Evolutionary conservation across 2,113 vertebrate species (phyloP), one percentile per base, ranked within the genome.

Genomic region (Centrocercus urophasianus): DNA sequence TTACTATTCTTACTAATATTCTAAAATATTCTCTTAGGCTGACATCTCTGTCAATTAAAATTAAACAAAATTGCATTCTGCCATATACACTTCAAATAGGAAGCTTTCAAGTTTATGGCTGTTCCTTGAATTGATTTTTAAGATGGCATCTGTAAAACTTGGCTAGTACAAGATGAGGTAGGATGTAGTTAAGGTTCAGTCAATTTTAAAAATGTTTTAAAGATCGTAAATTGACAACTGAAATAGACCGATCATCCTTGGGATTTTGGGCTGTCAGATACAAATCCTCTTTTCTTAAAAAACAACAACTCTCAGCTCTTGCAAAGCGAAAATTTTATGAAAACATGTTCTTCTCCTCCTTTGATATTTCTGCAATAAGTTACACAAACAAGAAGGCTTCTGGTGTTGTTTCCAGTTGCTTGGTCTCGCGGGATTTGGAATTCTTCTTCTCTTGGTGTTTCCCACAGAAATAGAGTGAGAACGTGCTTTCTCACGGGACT

Each of bases 11-110:
- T 96, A 79, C 97, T 98, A 98, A 98, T 98, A 98, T 98, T 98
- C 97, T 98, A 97, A 98, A 98, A 98, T 98, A 98, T 97, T 98
- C 97, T 98, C 97, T 97, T 93, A 95, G 92, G 97, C 97, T 98
- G 98, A 98, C 97, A 98, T 98, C 97, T 97, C 97, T 98, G 98
- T 98, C 98, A 98, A 98, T 98, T 98, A 98, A 98, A 98, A 98
- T 98, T 98, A 98, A 98, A 97, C 97, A 97, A 97, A 98, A 98
- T 97, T 98, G 98, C 97, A 96, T 98, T 98, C 97, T 98, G 97
- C 96, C 96, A 95, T 95, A 96, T 96, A 97, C 95, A 96, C 97
- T 97, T 97, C 94, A 95, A 97, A 96, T 90, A 97, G 95, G 96
- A 97, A 97, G 97, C 95, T 96, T 98, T 97, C 83, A 97, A 96